Conservation (phyloP, 2,888 invertebrate species). For the Mycalesis mineus region DNA sequence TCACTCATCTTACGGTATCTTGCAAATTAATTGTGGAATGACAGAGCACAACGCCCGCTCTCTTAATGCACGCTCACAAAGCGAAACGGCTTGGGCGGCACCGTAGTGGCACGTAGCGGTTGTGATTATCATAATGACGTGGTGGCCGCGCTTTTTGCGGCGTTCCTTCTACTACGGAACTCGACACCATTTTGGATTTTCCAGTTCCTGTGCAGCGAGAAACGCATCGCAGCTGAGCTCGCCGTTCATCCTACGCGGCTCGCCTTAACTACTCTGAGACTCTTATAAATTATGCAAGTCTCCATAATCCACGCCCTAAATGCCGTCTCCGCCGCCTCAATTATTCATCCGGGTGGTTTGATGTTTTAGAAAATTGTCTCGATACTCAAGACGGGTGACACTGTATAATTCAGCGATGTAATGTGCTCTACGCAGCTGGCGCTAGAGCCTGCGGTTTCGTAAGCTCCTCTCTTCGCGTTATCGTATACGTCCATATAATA, state of each 20-base stretch:
- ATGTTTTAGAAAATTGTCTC: slow-evolving; percentile 76
- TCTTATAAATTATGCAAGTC: slow-evolving; percentile 75
- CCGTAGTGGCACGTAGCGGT: slow-evolving; percentile 63
- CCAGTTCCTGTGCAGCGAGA: slow-evolving; percentile 28
- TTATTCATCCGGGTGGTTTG: slow-evolving; percentile 75
- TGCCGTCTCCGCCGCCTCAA: slow-evolving; percentile 71
- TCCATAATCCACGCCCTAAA: slow-evolving; percentile 76
- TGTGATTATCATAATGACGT: slow-evolving; percentile 77
- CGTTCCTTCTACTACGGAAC: slow-evolving; percentile 63
- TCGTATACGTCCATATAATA: background rate
- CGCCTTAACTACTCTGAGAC: slow-evolving; percentile 60
- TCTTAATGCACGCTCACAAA: slow-evolving; percentile 75
- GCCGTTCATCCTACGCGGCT: slow-evolving; percentile 44
- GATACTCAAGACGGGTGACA: slow-evolving; percentile 62
- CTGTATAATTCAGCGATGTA: slow-evolving; percentile 63
- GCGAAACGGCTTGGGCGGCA: slow-evolving; percentile 70
- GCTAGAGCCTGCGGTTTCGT: slow-evolving; percentile 5
- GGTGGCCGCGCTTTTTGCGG: slow-evolving; percentile 73
- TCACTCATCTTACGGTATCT: slow-evolving; percentile 51
- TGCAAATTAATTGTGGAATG: slow-evolving; percentile 73
- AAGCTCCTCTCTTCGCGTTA: background rate
- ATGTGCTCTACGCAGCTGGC: slow-evolving; percentile 53
- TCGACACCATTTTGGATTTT: slow-evolving; percentile 57
- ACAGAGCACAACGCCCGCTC: slow-evolving; percentile 69
- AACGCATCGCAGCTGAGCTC: slow-evolving; percentile 26